Evolutionary conservation across 2,113 vertebrate species (phyloP).

Genomic region (Piliocolobus tephrosceles): DNA sequence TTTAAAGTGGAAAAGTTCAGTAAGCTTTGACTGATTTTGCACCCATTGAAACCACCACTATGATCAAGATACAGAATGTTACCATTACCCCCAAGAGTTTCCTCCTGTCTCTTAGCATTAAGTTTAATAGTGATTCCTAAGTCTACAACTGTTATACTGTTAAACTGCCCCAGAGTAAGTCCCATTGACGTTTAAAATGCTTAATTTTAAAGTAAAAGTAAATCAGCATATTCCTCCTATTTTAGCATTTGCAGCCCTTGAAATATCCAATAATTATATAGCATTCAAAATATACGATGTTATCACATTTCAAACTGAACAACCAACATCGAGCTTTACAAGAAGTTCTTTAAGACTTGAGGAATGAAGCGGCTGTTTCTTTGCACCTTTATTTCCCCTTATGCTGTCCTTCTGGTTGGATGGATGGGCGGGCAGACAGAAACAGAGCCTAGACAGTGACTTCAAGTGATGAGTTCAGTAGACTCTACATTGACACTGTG

Average conservation of each 20-base stretch:
- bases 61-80: not conserved
- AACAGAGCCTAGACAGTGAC: not conserved
- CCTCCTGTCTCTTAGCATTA: not conserved
- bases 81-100: not conserved
- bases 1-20: constrained; percentile 9
- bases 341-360: not conserved
- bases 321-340: not conserved
- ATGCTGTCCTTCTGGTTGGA: not conserved
- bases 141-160: not conserved
- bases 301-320: not conserved
- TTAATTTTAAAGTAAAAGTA: constrained; percentile 23
- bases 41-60: not conserved
- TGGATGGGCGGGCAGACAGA: too few species aligned
- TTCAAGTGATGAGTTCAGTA: not conserved
- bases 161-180: not conserved
- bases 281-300: constrained; percentile 26
- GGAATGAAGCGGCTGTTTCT: constrained; percentile 23
- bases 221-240: not conserved
- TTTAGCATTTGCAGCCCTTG: constrained; percentile 4
- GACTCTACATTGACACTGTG: not conserved
- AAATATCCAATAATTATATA: not conserved
- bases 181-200: not conserved
- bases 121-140: not conserved
- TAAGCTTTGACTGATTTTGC: not conserved
- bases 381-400: not conserved